Evolutionary conservation across 2,888 invertebrate genomes (phyloP), one percentile per base, ranked within the genome.

Genomic region (Sepiola atlantica): DNA sequence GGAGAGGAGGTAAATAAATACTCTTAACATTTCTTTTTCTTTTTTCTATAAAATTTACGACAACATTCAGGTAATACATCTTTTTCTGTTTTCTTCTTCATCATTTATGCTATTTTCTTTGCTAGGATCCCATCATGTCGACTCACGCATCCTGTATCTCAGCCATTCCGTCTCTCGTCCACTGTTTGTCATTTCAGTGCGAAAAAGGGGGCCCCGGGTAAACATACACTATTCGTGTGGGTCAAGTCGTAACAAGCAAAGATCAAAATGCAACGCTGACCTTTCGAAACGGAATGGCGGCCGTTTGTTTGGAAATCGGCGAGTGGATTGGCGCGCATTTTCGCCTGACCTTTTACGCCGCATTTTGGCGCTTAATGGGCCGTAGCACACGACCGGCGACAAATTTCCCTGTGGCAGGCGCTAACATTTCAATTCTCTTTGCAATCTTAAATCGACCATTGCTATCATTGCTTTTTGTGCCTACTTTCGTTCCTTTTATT

Each of bases 331-430:
- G 77, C 77, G 77, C n/a, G n/a, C 77, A 16, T 77, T 77, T 32
- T 77, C 77, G 77, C 77, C n/a, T 77, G 77, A 77, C 77, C 77
- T 77, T 77, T 45, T n/a, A 32, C 77, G 77, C 32, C 32, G n/a
- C n/a, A 77, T 77, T 77, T 77, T 32, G 77, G n/a, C 77, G 77
- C n/a, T n/a, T 77, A 77, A 77, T 77, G 77, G 77, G 32, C 77
- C 77, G 77, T 77, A 77, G 77, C 32, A n/a, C 77, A 77, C n/a
- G 32, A n/a, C 77, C 77, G 77, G 77, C 77, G 77, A 77, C 77
- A 77, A 77, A 77, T 77, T 77, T 77, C 77, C 77, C 77, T 77
- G n/a, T 77, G 77, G 77, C 77, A 77, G 77, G 32, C 77, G 77
- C n/a, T 77, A 77, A 77, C 77, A 77, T 77, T 77, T 77, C 16